A percentile compares a stretch with the other conserved stretches of the same genome.
These are phyloP conservation scores for Apis florea DNA, from an alignment of 1,140 invertebrate genomes.

Conservation along the genomic window DNA sequence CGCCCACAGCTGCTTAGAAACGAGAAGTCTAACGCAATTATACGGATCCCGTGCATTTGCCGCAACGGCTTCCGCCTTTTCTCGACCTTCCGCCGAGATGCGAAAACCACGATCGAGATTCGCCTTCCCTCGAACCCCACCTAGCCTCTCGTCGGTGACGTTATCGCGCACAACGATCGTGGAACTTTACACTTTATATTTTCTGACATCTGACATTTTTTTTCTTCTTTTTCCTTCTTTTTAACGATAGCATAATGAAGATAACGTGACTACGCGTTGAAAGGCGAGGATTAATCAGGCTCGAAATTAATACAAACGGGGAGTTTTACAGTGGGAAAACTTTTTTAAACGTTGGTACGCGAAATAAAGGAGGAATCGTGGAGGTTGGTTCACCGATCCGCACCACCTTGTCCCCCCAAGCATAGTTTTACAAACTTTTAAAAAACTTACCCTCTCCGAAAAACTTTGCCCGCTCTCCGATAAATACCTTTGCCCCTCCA, in stretches of 20 bases:
- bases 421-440: not conserved
- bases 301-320: no score
- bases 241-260: not conserved
- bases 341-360: no score
- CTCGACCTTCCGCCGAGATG: constrained; percentile 24
- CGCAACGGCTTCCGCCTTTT: constrained; percentile 44
- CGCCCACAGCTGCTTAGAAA: constrained; percentile 23
- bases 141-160: not conserved
- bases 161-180: not conserved
- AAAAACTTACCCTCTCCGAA: not conserved
- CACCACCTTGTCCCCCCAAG: no score
- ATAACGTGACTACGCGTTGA: not conserved
- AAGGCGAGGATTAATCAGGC: not conserved
- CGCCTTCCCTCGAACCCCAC: not conserved
- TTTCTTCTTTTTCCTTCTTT: no score
- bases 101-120: no score
- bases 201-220: no score
- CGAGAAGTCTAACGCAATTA: constrained; percentile 35
- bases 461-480: not conserved
- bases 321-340: no score
- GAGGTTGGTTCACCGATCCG: not conserved
- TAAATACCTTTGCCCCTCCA: not conserved
- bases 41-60: constrained; percentile 26
- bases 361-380: no score
- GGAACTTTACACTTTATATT: not conserved